A percentile compares a stretch with the other conserved stretches of the same genome.
These are phyloP conservation scores for Brachypalpus laphriformis DNA, from an alignment of 2,888 invertebrate species.

Conservation along the genomic window DNA sequence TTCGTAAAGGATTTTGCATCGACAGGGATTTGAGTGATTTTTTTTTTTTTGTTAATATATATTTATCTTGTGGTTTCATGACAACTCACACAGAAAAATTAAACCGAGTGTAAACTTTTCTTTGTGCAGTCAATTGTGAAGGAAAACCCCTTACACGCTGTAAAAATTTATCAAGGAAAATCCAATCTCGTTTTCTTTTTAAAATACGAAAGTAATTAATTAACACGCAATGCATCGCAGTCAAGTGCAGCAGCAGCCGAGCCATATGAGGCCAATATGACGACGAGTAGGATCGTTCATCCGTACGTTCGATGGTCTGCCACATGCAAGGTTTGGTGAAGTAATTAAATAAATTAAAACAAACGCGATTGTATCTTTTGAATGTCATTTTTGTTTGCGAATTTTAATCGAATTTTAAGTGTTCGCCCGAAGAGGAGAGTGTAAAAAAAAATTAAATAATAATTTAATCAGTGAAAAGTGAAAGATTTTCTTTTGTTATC, in stretches of 20 bases:
- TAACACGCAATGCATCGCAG: constrained; percentile 50
- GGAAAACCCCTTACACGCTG: constrained; percentile 20
- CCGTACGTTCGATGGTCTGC: constrained; percentile 13
- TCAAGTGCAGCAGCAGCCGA: constrained; percentile 48
- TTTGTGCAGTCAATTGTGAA: constrained; percentile 28
- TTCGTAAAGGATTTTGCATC: neutral
- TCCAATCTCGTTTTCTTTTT: neutral
- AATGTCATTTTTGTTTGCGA: constrained; percentile 29
- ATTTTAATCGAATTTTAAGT: constrained; percentile 32
- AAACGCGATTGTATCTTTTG: constrained; percentile 8
- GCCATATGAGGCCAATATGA: constrained; percentile 18
- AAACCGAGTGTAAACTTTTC: constrained; percentile 1
- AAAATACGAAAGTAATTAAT: constrained; percentile 16
- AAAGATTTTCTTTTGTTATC: constrained; percentile 47
- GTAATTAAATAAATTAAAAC: neutral
- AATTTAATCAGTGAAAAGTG: constrained; percentile 49
- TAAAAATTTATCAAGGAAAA: constrained; percentile 34
- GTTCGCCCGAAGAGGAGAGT: constrained; percentile 23
- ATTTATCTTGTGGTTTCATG: neutral
- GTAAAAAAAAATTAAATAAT: neutral
- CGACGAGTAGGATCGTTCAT: constrained; percentile 30
- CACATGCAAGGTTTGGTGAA: constrained; percentile 40
- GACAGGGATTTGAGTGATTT: no score
- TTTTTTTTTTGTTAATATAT: neutral
- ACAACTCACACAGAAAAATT: constrained; percentile 12